Percentiles rank a stretch among this genome's conserved stretches.
phyloP scores from a whole-genome alignment of 2,888 invertebrate genomes.

The Dicycla oo region DNA sequence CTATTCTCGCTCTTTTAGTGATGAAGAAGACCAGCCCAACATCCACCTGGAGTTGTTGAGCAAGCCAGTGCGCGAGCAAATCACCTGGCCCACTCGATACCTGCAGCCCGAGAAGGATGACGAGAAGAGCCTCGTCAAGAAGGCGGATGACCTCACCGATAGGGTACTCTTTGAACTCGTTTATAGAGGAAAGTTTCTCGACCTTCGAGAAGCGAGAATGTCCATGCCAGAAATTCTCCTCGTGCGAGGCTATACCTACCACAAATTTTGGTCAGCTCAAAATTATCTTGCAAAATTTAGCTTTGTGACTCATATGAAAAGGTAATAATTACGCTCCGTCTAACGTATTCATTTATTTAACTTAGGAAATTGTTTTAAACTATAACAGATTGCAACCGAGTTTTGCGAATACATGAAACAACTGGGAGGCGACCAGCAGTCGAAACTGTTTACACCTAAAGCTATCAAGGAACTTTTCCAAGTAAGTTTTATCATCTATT shows the following conservation, averaged over 20 bases:
- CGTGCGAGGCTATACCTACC: background rate
- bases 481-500: slow-evolving; percentile 69
- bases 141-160: slow-evolving; percentile 87
- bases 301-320: no score
- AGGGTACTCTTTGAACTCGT: slow-evolving; percentile 70
- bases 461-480: slow-evolving; percentile 88
- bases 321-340: background rate
- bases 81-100: slow-evolving; percentile 86
- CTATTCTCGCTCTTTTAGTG: slow-evolving; percentile 55
- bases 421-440: slow-evolving; percentile 87
- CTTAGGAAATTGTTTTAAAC: background rate
- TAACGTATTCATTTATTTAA: background rate
- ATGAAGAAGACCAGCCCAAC: slow-evolving; percentile 76
- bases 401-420: slow-evolving; percentile 88
- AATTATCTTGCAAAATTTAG: background rate
- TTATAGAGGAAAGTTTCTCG: background rate
- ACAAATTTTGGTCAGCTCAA: background rate
- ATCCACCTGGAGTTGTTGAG: slow-evolving; percentile 80
- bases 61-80: slow-evolving; percentile 84
- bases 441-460: slow-evolving; percentile 86
- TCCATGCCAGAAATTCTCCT: background rate
- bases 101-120: slow-evolving; percentile 86
- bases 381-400: slow-evolving; percentile 82
- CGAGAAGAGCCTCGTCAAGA: slow-evolving; percentile 85
- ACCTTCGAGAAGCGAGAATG: background rate